Percentiles rank a stretch among this genome's conserved stretches.
phyloP scores from a whole-genome alignment of 2,113 vertebrate genomes.

The Oreochromis spilurus region DNA sequence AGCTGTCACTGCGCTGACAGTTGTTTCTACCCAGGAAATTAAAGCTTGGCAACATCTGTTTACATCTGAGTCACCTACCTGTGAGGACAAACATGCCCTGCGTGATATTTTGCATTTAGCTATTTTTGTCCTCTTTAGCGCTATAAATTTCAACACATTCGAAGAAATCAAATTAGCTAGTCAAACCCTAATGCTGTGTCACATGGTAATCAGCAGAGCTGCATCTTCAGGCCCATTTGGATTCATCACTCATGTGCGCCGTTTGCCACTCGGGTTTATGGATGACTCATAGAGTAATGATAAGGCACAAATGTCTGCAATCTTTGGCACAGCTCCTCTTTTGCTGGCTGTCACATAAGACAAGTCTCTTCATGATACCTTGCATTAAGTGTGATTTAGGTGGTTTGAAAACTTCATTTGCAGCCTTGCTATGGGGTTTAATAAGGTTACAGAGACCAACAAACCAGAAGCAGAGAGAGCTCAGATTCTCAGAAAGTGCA shows the following conservation, averaged over 20 bases:
- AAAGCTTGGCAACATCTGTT: background rate
- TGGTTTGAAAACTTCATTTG: background rate
- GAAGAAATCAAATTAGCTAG: background rate
- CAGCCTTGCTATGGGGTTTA: background rate
- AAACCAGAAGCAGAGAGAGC: background rate
- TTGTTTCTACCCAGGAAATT: background rate
- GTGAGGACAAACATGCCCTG: background rate
- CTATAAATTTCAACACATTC: background rate
- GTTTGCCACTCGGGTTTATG: background rate
- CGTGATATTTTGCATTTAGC: background rate
- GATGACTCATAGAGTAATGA: background rate
- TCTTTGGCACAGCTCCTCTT: background rate
- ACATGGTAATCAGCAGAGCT: background rate
- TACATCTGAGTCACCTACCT: background rate
- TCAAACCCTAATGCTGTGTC: background rate
- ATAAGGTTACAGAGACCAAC: background rate
- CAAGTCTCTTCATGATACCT: background rate
- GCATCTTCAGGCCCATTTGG: background rate
- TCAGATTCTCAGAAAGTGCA: background rate
- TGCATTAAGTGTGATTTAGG: background rate
- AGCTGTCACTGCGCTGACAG: background rate
- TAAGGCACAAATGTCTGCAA: background rate
- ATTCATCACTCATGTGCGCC: background rate
- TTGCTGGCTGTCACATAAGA: background rate
- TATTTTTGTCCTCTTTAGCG: background rate